Evolutionary conservation across 2,888 invertebrate species (phyloP).

Genomic region (Eupelmus urozonus): DNA sequence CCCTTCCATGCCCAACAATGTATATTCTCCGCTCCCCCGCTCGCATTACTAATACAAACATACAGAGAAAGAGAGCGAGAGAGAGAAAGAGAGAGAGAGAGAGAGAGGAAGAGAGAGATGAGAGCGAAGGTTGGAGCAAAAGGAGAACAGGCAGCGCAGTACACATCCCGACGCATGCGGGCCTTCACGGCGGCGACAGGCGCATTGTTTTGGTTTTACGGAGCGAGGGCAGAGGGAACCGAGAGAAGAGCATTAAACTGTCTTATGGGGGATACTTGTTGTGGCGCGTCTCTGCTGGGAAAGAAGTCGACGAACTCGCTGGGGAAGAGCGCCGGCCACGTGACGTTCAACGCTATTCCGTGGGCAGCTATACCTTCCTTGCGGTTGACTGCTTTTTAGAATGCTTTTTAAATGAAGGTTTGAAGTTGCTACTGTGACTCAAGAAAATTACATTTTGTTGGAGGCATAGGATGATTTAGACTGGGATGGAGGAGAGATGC

Average conservation of each 20-base stretch:
- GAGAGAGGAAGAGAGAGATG: background rate
- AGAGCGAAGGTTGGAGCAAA: background rate
- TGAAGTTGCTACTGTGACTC: too few relatives aligned
- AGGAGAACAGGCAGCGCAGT: too few relatives aligned
- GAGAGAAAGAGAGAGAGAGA: background rate
- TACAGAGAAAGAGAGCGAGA: background rate
- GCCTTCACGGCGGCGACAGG: constrained; percentile 13
- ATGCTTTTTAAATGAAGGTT: too few relatives aligned
- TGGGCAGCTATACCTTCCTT: too few relatives aligned
- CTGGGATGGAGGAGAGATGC: too few relatives aligned
- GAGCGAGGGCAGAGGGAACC: background rate
- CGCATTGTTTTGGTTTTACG: constrained; percentile 49
- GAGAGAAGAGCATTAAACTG: constrained; percentile 13
- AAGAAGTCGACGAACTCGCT: too few relatives aligned
- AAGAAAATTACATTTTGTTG: too few relatives aligned
- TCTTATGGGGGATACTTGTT: constrained; percentile 10
- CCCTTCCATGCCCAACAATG: background rate
- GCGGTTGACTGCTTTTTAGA: too few relatives aligned
- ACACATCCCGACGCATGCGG: constrained; percentile 29
- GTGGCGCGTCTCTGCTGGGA: background rate
- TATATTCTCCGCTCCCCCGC: background rate
- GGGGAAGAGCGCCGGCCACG: too few relatives aligned
- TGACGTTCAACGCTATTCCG: too few relatives aligned
- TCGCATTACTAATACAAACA: background rate
- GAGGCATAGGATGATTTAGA: too few relatives aligned